Conservation (phyloP, 2,888 invertebrate species). For the Eilema sororculum region DNA sequence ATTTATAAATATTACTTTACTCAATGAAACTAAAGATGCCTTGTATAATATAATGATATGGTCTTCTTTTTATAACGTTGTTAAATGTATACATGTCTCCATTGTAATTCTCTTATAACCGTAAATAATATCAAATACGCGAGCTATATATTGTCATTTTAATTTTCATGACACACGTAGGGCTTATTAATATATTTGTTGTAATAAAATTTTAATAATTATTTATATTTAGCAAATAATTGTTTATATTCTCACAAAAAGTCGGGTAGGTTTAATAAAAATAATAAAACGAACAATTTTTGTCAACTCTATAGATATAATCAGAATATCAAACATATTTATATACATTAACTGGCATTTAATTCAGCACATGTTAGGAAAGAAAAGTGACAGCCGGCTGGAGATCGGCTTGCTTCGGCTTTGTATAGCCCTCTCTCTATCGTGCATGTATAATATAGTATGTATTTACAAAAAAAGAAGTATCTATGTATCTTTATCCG, state of each 20-base stretch:
- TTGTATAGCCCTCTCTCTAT: neutral
- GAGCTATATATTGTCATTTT: conserved; percentile 41
- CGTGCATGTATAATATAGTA: too few species aligned
- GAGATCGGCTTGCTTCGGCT: neutral
- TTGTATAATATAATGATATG: conserved; percentile 11
- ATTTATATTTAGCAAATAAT: conserved; percentile 63
- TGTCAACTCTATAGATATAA: conserved; percentile 7
- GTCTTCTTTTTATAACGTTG: conserved; percentile 1
- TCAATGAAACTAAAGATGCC: conserved; percentile 7
- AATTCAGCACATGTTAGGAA: neutral
- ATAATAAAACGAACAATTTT: neutral
- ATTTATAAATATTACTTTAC: neutral
- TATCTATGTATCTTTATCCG: too few species aligned
- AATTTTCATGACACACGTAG: conserved; percentile 43
- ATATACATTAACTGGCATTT: neutral
- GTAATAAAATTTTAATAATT: conserved; percentile 53
- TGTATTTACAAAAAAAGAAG: too few species aligned
- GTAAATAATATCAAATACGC: conserved; percentile 40
- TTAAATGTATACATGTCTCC: conserved; percentile 47
- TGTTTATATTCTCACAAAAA: conserved; percentile 56
- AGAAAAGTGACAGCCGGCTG: neutral
- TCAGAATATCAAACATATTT: conserved; percentile 3
- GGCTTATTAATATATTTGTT: conserved; percentile 49
- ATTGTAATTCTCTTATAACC: conserved; percentile 43
- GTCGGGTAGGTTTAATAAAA: conserved; percentile 22